Conservation (phyloP, 1,140 invertebrate genomes). For the Pinna nobilis region DNA sequence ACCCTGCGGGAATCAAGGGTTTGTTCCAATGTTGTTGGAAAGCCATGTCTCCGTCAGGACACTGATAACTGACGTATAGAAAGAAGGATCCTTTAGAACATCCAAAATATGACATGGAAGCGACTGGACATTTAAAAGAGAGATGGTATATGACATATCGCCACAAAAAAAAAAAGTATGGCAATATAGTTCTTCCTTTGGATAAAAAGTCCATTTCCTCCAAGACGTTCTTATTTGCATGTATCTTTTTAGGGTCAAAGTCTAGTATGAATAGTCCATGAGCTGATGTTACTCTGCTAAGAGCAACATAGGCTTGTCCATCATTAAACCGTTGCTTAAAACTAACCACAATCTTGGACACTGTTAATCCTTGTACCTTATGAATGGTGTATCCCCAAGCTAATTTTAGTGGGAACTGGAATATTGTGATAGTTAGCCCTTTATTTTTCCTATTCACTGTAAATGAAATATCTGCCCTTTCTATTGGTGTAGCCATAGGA, state of each 20-base stretch:
- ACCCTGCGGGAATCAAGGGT: background rate
- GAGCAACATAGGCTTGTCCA: constrained; percentile 32
- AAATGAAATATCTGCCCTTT: background rate
- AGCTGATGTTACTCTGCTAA: constrained; percentile 12
- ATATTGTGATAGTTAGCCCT: background rate
- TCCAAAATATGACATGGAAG: constrained; percentile 14
- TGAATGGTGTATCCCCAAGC: constrained; percentile 23
- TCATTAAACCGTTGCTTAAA: constrained; percentile 3
- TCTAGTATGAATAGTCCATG: constrained; percentile 15
- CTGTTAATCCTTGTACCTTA: constrained; percentile 25
- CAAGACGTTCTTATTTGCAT: background rate
- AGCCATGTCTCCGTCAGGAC: constrained; percentile 34
- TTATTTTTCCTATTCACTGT: background rate
- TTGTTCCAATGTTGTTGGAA: constrained; percentile 2
- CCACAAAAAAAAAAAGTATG: background rate
- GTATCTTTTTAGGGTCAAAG: constrained; percentile 12
- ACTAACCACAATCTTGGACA: constrained; percentile 6
- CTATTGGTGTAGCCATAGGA: background rate
- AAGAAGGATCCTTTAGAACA: constrained; percentile 15
- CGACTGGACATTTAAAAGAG: constrained; percentile 22
- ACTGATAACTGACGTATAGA: constrained; percentile 9
- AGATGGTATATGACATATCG: constrained; percentile 1
- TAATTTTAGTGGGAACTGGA: constrained; percentile 18
- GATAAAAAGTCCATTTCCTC: constrained; percentile 10
- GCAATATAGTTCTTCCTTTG: background rate